Conservation (phyloP, 2,888 invertebrate species). For the Gasteruption jaculator region DNA sequence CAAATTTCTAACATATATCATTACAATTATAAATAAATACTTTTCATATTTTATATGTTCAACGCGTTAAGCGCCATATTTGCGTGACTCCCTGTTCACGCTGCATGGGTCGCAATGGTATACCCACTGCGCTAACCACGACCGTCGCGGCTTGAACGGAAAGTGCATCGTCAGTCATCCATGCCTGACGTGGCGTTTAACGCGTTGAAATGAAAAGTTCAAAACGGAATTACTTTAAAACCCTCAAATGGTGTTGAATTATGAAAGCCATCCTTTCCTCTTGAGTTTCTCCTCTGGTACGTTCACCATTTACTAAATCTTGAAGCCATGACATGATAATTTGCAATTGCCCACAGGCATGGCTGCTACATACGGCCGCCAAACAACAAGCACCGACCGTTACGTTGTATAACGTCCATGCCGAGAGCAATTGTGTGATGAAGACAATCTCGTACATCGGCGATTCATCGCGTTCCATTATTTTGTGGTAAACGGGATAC, state of each 20-base stretch:
- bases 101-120: too few relatives aligned
- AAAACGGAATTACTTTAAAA: slow-evolving; percentile 22
- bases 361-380: slow-evolving; percentile 25
- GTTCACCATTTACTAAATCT: background rate
- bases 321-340: slow-evolving; percentile 22
- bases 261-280: slow-evolving; percentile 20
- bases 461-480: slow-evolving; percentile 22
- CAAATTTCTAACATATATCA: too few relatives aligned
- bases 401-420: slow-evolving; percentile 21
- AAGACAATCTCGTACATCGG: slow-evolving; percentile 27
- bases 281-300: background rate
- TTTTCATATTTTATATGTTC: too few relatives aligned
- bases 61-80: too few relatives aligned
- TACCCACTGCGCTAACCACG: too few relatives aligned
- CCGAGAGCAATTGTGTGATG: slow-evolving; percentile 21
- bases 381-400: slow-evolving; percentile 24
- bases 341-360: slow-evolving; percentile 28
- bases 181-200: too few relatives aligned
- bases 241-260: slow-evolving; percentile 22
- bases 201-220: too few relatives aligned
- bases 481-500: slow-evolving; percentile 26
- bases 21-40: too few relatives aligned
- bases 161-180: too few relatives aligned
- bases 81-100: too few relatives aligned
- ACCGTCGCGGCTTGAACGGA: too few relatives aligned